phyloP scores from a whole-genome alignment of 2,113 vertebrate genomes.

The Salminus brasiliensis region DNA sequence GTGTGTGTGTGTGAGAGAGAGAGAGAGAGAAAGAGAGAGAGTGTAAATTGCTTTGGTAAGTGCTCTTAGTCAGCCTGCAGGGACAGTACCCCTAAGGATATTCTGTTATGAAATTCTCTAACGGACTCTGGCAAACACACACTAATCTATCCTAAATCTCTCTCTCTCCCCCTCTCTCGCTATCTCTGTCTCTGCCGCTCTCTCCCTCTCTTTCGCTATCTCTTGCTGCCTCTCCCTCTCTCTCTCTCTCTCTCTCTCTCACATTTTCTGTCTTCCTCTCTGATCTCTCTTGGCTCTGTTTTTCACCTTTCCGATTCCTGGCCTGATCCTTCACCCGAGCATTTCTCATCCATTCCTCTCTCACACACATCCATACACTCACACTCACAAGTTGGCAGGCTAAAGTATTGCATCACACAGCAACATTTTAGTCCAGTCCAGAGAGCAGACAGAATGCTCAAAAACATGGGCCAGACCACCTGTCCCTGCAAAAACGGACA shows the following conservation, averaged over 20 bases:
- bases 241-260: conserved; percentile 33
- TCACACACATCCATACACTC: conserved; percentile 42
- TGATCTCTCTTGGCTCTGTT: not conserved
- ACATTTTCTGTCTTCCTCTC: not conserved
- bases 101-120: conserved; percentile 56
- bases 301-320: not conserved
- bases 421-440: conserved; percentile 53
- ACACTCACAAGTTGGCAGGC: conserved; percentile 45
- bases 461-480: conserved; percentile 36
- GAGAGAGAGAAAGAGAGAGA: conserved; percentile 24
- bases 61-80: conserved; percentile 46
- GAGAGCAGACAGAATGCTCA: conserved; percentile 20
- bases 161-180: conserved; percentile 34
- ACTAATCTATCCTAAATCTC: not conserved
- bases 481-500: not conserved
- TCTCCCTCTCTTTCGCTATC: not conserved
- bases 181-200: conserved; percentile 4
- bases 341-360: not conserved
- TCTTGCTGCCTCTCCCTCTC: conserved; percentile 28
- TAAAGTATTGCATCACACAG: conserved; percentile 56
- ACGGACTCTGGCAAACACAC: not conserved
- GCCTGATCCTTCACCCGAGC: not conserved
- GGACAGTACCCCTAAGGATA: conserved; percentile 53
- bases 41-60: conserved; percentile 36
- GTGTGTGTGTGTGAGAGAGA: conserved; percentile 22